These are phyloP conservation scores for Lordiphosa fenestrarum DNA, from an alignment of 2,888 invertebrate species.

Conservation along the genomic window DNA sequence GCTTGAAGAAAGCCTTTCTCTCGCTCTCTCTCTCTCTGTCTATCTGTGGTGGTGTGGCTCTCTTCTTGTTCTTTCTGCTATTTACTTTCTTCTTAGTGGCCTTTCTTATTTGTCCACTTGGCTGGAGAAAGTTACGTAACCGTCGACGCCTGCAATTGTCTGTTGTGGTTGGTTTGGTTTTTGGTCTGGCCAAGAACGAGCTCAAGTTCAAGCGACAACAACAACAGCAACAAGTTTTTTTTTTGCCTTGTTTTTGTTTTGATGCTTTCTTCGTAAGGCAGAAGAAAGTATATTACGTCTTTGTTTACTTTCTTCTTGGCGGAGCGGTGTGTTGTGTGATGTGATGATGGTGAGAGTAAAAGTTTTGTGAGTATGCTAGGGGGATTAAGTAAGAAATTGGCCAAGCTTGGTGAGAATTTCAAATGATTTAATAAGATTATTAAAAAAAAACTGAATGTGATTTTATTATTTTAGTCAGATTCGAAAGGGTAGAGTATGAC, in stretches of 20 bases:
- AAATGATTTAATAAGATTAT: too few species aligned
- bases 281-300: slow-evolving; percentile 63
- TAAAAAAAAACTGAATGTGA: too few species aligned
- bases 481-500: too few species aligned
- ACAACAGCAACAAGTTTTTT: slow-evolving; percentile 41
- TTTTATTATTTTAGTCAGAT: too few species aligned
- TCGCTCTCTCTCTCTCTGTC: slow-evolving; percentile 29
- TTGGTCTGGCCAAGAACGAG: slow-evolving; percentile 55
- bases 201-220: slow-evolving; percentile 57
- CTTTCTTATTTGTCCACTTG: slow-evolving; percentile 42
- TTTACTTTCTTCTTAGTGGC: slow-evolving; percentile 62
- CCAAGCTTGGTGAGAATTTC: too few species aligned
- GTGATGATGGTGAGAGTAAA: slow-evolving; percentile 42
- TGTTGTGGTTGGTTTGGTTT: too few species aligned
- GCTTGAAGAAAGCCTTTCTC: slow-evolving; percentile 40
- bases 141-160: slow-evolving; percentile 47
- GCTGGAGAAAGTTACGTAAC: slow-evolving; percentile 78
- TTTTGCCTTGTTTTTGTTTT: slow-evolving; percentile 56
- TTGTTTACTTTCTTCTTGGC: slow-evolving; percentile 45
- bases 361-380: slow-evolving; percentile 25
- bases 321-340: slow-evolving; percentile 1
- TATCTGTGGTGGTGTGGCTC: slow-evolving; percentile 22
- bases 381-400: too few species aligned
- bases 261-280: slow-evolving; percentile 71
- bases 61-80: slow-evolving; percentile 37